Percentiles rank a stretch among this genome's conserved stretches.
These are phyloP conservation scores for Lordiphosa mommai DNA, from an alignment of 1,140 invertebrate species.

Conservation along the genomic window DNA sequence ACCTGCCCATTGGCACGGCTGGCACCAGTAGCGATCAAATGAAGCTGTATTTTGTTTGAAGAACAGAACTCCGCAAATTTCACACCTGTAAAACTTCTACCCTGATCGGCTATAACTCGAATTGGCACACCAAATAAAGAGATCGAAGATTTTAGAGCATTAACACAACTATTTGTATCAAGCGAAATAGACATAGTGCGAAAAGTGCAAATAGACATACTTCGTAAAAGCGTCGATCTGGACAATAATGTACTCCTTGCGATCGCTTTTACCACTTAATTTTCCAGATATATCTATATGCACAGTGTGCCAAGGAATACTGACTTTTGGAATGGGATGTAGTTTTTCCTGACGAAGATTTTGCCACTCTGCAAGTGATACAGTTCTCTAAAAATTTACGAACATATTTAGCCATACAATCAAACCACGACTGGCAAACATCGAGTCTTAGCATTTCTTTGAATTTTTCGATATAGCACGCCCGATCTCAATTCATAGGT, in stretches of 20 bases:
- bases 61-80: conserved; percentile 61
- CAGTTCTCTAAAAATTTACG: conserved; percentile 3
- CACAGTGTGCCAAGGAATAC: conserved; percentile 3
- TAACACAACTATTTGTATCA: background rate
- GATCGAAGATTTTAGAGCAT: conserved; percentile 8
- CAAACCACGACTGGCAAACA: conserved; percentile 2
- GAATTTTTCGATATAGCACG: background rate
- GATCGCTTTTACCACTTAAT: conserved; percentile 5
- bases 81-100: conserved; percentile 57
- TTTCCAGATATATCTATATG: conserved; percentile 2
- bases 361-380: background rate
- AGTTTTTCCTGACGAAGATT: conserved; percentile 1
- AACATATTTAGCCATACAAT: background rate
- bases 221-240: conserved; percentile 2
- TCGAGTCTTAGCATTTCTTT: background rate
- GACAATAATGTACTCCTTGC: conserved; percentile 1
- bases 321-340: conserved; percentile 2
- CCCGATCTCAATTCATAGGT: background rate
- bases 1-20: conserved; percentile 47
- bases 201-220: background rate
- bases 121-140: conserved; percentile 49
- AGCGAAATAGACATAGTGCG: background rate
- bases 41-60: conserved; percentile 36
- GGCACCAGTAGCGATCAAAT: conserved; percentile 52
- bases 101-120: conserved; percentile 62